phyloP scores from a whole-genome alignment of 1,140 invertebrate genomes.

The Aphelenchoides fujianensis region DNA sequence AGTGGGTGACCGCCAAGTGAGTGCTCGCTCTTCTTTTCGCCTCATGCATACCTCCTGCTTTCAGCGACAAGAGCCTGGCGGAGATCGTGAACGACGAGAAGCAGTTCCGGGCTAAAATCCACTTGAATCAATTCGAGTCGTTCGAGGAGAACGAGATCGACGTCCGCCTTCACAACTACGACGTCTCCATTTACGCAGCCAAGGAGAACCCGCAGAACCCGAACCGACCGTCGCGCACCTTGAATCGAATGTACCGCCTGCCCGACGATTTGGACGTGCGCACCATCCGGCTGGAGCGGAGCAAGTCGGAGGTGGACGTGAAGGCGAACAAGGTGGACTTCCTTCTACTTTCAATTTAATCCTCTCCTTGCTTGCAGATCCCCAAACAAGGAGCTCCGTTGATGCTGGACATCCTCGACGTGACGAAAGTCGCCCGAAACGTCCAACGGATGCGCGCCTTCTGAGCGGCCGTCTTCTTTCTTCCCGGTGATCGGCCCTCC shows the following conservation, averaged over 20 bases:
- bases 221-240: neutral
- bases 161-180: neutral
- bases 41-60: too few species aligned
- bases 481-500: neutral
- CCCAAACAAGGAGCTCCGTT: neutral
- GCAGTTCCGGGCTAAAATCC: conserved; percentile 1
- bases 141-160: conserved; percentile 3
- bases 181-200: neutral
- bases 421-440: neutral
- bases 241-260: neutral
- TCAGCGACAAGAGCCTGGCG: neutral
- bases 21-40: neutral
- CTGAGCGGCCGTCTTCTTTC: neutral
- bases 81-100: neutral
- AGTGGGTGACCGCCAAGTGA: neutral
- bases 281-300: neutral
- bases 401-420: neutral
- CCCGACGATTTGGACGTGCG: neutral
- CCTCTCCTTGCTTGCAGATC: too few species aligned
- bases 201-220: neutral
- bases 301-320: neutral
- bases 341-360: too few species aligned
- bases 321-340: conserved; percentile 7
- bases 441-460: neutral
- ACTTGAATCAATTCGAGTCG: conserved; percentile 8